These are phyloP conservation scores for Zaprionus inermis DNA, from an alignment of 1,140 invertebrate species.

Conservation along the genomic window DNA sequence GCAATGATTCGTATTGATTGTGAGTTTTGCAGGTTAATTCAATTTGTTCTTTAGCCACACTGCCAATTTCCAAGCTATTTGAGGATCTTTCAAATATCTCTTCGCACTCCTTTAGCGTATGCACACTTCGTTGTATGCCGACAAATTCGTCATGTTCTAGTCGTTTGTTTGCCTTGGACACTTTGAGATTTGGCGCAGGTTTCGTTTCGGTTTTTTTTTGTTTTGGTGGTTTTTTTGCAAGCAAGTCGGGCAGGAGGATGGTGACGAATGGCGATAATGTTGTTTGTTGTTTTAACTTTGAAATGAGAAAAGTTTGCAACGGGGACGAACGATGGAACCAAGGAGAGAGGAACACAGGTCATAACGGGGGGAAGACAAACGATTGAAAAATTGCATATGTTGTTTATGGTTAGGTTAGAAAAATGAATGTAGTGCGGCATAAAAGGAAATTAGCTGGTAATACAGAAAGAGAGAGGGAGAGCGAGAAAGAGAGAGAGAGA, in stretches of 20 bases:
- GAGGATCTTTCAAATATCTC: not conserved
- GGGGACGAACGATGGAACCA: slow-evolving; percentile 22
- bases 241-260: not conserved
- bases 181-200: slow-evolving; percentile 32
- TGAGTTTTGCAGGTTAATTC: too few species aligned
- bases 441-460: slow-evolving; percentile 64
- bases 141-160: not conserved
- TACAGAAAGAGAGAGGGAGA: not conserved
- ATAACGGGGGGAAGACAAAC: slow-evolving; percentile 32
- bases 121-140: not conserved
- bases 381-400: slow-evolving; percentile 56
- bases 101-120: not conserved
- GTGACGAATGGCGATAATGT: slow-evolving; percentile 80
- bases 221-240: slow-evolving; percentile 33
- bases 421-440: slow-evolving; percentile 51
- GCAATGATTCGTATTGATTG: too few species aligned
- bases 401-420: not conserved
- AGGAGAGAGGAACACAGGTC: not conserved
- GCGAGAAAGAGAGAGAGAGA: slow-evolving; percentile 1
- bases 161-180: slow-evolving; percentile 41
- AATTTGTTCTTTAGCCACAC: too few species aligned
- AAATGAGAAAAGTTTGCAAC: slow-evolving; percentile 79
- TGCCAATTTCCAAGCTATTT: not conserved
- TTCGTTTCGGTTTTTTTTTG: slow-evolving; percentile 33
- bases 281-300: slow-evolving; percentile 79